A percentile compares a stretch with the other conserved stretches of the same genome.
phyloP scores from a whole-genome alignment of 2,113 vertebrate species.

The Rousettus leschenaultii region DNA sequence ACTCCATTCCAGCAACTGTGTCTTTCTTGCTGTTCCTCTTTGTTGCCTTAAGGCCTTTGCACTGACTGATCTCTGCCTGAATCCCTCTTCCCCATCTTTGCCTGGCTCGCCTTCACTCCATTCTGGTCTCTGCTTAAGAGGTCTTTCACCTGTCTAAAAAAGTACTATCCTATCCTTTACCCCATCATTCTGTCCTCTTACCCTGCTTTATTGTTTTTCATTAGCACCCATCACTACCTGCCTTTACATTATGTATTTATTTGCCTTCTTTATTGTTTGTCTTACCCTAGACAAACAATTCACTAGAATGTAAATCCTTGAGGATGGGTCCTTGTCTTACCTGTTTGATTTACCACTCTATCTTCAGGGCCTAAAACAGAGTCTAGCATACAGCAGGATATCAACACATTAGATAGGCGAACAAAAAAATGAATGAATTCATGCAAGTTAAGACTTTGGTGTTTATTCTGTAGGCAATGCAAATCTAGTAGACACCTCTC shows the following conservation, averaged over 20 bases:
- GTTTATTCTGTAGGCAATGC: slow-evolving; percentile 26
- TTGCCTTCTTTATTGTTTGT: neutral
- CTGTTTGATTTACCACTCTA: neutral
- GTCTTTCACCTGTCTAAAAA: neutral
- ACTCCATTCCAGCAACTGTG: neutral
- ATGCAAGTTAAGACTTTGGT: neutral
- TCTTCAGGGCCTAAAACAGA: neutral
- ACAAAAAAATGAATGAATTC: neutral
- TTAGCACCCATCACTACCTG: neutral
- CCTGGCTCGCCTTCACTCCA: neutral
- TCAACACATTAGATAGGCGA: neutral
- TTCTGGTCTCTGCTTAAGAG: neutral
- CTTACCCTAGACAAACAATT: neutral
- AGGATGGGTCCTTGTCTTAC: neutral
- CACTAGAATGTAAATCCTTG: neutral
- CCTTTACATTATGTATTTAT: neutral
- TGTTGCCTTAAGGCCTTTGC: neutral
- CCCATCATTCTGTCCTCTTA: neutral
- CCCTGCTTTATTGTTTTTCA: neutral
- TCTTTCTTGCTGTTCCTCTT: neutral
- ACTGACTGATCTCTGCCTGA: neutral
- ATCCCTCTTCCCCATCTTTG: neutral
- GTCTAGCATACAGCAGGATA: neutral
- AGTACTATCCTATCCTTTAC: neutral
- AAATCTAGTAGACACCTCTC: slow-evolving; percentile 58